Conservation (phyloP, 2,888 invertebrate genomes). For the Rhopalosiphum nymphaeae region DNA sequence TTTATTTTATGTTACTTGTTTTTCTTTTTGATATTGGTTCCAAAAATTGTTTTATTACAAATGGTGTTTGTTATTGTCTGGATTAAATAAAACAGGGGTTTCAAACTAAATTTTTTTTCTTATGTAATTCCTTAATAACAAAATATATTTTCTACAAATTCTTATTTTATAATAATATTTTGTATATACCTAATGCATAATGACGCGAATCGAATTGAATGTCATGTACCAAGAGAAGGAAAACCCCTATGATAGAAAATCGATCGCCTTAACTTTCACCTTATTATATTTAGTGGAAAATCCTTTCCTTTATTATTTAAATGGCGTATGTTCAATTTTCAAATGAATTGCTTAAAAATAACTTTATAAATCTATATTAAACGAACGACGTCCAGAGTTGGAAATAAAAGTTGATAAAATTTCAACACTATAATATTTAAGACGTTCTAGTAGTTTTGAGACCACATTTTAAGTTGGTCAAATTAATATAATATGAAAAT, state of each 20-base stretch:
- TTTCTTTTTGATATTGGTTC: background rate
- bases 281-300: conserved; percentile 6
- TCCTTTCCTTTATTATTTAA: background rate
- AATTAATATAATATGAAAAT: background rate
- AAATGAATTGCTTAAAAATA: background rate
- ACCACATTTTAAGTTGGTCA: background rate
- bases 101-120: background rate
- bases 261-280: conserved; percentile 35
- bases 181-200: background rate
- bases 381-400: background rate
- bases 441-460: background rate
- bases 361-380: background rate
- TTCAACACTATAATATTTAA: background rate
- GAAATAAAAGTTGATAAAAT: background rate
- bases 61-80: background rate
- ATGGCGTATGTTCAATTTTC: background rate
- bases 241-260: background rate
- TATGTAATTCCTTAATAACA: background rate
- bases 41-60: background rate
- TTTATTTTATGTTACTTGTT: background rate
- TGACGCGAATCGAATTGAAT: conserved; percentile 22
- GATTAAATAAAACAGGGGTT: background rate
- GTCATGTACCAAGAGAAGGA: background rate
- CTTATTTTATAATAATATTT: background rate
- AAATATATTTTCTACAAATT: background rate